Conservation (phyloP, 2,797 vertebrate genomes). For the Hephaestus fuliginosus region DNA sequence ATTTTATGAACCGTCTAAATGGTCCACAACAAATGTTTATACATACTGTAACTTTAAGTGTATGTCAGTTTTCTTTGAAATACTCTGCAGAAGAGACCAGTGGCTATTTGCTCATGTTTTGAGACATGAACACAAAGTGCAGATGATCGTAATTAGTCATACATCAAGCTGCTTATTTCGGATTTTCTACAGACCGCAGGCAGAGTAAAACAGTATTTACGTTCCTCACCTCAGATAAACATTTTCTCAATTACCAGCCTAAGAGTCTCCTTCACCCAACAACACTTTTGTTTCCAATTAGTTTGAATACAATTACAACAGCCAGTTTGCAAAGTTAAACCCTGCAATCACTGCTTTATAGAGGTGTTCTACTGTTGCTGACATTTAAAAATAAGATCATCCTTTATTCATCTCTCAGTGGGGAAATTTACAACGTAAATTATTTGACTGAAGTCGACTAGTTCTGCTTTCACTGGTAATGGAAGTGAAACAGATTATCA, state of each 20-base stretch:
- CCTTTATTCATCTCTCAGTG: too few species aligned
- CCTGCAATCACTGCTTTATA: background rate
- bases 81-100: background rate
- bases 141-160: slow-evolving; percentile 28
- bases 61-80: too few species aligned
- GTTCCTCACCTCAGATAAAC: slow-evolving; percentile 15
- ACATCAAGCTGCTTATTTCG: slow-evolving; percentile 41
- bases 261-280: background rate
- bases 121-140: background rate
- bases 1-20: background rate
- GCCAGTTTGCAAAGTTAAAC: background rate
- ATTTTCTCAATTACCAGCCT: slow-evolving; percentile 6
- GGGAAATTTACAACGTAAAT: too few species aligned
- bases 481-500: slow-evolving; percentile 35
- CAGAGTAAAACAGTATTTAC: slow-evolving; percentile 17
- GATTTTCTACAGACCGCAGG: slow-evolving; percentile 2
- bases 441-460: background rate
- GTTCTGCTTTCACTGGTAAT: slow-evolving; percentile 12
- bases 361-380: background rate
- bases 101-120: background rate
- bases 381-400: too few species aligned
- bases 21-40: background rate
- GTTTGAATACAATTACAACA: background rate
- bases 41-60: background rate
- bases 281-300: background rate